Conservation (phyloP, 2,113 vertebrate species). For the Mixornis gularis region DNA sequence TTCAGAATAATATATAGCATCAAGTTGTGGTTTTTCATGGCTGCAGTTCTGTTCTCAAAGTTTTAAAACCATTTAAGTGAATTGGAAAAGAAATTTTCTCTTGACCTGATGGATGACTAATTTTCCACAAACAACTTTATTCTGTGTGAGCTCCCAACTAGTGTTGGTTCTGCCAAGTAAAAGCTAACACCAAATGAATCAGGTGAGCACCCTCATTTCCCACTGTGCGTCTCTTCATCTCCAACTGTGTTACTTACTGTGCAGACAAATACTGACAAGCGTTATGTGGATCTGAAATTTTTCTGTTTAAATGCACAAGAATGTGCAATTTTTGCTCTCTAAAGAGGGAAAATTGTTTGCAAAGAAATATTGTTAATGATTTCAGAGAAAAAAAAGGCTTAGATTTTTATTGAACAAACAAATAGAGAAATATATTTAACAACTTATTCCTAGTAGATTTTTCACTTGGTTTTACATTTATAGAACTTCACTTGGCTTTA, state of each 20-base stretch:
- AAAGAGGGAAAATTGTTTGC: background rate
- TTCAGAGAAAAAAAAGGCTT: background rate
- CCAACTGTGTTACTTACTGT: background rate
- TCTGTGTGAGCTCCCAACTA: background rate
- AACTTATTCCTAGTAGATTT: background rate
- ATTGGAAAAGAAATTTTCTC: constrained; percentile 42
- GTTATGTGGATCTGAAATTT: background rate
- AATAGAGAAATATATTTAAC: background rate
- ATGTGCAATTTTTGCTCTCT: background rate
- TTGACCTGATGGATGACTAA: constrained; percentile 10
- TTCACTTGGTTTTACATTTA: background rate
- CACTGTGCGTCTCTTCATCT: background rate
- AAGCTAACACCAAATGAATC: background rate
- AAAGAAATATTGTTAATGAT: background rate
- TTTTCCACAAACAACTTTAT: constrained; percentile 26
- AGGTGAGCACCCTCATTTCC: constrained; percentile 26
- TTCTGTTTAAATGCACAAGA: background rate
- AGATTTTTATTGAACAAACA: background rate
- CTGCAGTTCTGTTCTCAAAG: constrained; percentile 22
- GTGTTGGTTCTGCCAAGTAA: background rate
- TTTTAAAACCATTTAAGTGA: constrained; percentile 45
- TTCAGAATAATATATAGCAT: background rate
- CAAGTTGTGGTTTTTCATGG: constrained; percentile 14
- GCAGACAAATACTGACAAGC: background rate
- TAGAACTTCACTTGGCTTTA: background rate